A percentile compares a stretch with the other conserved stretches of the same genome.
phyloP scores from a whole-genome alignment of 2,888 invertebrate genomes.

The Lycia hirtaria region DNA sequence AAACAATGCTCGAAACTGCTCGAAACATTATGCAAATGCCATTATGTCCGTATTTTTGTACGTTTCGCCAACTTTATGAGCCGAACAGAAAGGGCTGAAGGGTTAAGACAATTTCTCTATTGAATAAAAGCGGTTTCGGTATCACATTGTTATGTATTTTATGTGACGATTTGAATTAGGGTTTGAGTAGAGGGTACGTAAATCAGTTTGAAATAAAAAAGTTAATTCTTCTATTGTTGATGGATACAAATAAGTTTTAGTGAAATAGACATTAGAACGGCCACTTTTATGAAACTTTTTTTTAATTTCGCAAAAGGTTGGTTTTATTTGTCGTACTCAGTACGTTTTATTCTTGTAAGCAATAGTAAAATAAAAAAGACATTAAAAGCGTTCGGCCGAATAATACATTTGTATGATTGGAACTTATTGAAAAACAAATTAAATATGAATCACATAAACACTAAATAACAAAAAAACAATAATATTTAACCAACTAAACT shows the following conservation, averaged over 20 bases:
- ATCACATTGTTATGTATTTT: slow-evolving; percentile 66
- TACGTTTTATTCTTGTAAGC: too few species aligned
- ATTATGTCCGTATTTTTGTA: slow-evolving; percentile 83
- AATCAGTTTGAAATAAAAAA: slow-evolving; percentile 26
- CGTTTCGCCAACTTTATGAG: slow-evolving; percentile 81
- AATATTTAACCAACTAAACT: too few species aligned
- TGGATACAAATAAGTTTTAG: neutral
- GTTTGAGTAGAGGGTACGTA: slow-evolving; percentile 25
- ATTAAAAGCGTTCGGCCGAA: too few species aligned
- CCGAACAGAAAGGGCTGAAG: slow-evolving; percentile 79
- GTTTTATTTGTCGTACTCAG: too few species aligned
- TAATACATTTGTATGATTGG: too few species aligned
- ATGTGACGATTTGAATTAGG: slow-evolving; percentile 37
- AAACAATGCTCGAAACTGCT: slow-evolving; percentile 81
- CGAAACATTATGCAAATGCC: slow-evolving; percentile 84
- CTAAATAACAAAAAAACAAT: too few species aligned
- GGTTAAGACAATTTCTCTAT: slow-evolving; percentile 73
- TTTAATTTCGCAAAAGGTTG: neutral
- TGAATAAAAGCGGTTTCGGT: slow-evolving; percentile 66
- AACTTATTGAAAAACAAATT: too few species aligned
- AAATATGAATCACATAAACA: too few species aligned
- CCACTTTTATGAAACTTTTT: neutral
- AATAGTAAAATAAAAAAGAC: too few species aligned
- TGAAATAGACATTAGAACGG: too few species aligned
- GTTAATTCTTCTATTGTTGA: slow-evolving; percentile 29